Evolutionary conservation across 2,797 vertebrate species (phyloP), one percentile per base, ranked within the genome.

Genomic region (Tangara arthus): DNA sequence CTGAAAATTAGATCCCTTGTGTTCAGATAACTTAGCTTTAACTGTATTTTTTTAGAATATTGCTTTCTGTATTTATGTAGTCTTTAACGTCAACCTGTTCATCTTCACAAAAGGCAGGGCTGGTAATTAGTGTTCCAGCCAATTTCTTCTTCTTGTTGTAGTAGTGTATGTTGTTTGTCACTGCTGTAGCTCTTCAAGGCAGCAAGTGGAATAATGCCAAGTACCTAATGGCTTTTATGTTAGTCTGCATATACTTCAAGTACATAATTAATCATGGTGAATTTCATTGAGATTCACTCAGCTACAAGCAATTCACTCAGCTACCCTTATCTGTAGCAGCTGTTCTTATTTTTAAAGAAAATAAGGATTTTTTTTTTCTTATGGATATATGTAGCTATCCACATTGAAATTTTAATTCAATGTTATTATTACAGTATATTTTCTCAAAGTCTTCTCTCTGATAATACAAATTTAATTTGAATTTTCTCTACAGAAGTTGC

Each of bases 121-220:
- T 93, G 53, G 50, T 89, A 85, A 88, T 93, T 91, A 30, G 50
- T 61, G 72, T 96, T 94, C 68, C 76, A 93, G 57, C 20, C 72
- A 87, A 61, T 95, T 92, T 88, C 82, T 89, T 80, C 57, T 84
- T 95, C n/a, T 70, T 94, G 41, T 73, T 89, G 70, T 73, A 78
- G 78, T 55, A 47, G 46, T 87, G 50, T 78, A 44, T 87, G 84
- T 85, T 95, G 75, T 91, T 94, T 95, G 84, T 87, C 87, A 72
- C 42, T 82, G 53, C 65, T 80, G 68, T 77, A 77, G 75, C 83
- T 85, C 83, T 89, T 91, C 49, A 68, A 80, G 21, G 68, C 89
- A 91, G 89, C 87, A 87, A 82, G 42, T 94, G 91, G 90, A 94
- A 83, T 82, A 85, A 72, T 86, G 87, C 92, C 92, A 93, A 91